phyloP scores from a whole-genome alignment of 2,113 vertebrate species.

The Rhegmatorhina hoffmannsi region DNA sequence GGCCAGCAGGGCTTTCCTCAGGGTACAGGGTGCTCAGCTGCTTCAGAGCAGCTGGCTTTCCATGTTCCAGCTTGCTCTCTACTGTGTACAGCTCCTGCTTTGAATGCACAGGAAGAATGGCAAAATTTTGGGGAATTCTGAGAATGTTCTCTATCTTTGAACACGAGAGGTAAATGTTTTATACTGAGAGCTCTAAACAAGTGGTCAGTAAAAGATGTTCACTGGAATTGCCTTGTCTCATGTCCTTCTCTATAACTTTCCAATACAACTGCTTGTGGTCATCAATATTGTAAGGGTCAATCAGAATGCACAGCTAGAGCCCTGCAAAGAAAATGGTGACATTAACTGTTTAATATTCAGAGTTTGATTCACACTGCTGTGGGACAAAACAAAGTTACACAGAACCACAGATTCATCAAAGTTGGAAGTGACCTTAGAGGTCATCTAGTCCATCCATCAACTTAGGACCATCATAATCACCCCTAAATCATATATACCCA shows the following conservation, averaged over 20 bases:
- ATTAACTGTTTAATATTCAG: background rate
- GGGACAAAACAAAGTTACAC: background rate
- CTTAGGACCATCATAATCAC: background rate
- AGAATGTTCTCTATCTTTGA: background rate
- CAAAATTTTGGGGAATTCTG: background rate
- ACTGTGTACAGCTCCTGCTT: background rate
- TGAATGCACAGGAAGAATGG: background rate
- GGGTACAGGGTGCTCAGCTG: background rate
- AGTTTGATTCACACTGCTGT: background rate
- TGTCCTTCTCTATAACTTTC: background rate
- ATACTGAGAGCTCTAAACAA: background rate
- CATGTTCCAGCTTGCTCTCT: fast-evolving
- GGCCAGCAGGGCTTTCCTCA: background rate
- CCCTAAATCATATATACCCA: background rate
- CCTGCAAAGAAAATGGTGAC: background rate
- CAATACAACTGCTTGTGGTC: background rate
- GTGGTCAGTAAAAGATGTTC: background rate
- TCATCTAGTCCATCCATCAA: background rate
- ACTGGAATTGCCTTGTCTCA: background rate
- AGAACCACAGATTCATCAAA: background rate
- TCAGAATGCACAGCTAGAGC: background rate
- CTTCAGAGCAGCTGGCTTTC: fast-evolving
- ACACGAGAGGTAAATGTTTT: background rate
- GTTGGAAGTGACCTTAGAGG: background rate
- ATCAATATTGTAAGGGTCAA: background rate